Base-by-base conservation (phyloP, 1,140 invertebrate genomes). In the Mycetomoellerius zeteki region DNA sequence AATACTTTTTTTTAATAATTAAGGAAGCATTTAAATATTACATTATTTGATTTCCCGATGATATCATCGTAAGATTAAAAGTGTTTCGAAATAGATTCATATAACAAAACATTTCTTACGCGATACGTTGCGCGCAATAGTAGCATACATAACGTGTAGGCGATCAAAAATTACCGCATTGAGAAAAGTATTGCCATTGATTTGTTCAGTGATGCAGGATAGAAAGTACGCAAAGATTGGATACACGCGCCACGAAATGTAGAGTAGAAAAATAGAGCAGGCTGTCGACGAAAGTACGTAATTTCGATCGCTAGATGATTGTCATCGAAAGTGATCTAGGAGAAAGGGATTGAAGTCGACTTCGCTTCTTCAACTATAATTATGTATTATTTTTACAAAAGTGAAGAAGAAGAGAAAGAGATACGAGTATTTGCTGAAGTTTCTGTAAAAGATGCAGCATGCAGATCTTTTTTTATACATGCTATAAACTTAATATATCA, bases 181-280 rank as follows among this genome's bases (percentile, higher is more conserved):
- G 78, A 80, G 65, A 84, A 88, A 89, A 91, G 69, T 78, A 86
- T 78, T 43, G 30, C 10, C 69, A 81, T 71, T 81, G 80, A 89
- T 88, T 60, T 58, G 87, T 30, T 77, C 90, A 88, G 85, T 72
- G 81, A 58, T 71, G 80, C 69, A 64, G 91, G 62, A 89, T 93
- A 91, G 93, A 94, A 94, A 93, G 92, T 94, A 89, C 86, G 71
- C 85, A 90, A 90, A 86, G 82, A 88, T 86, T 78, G 72, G 73
- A 8, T 91, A 88, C 84, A 86, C 62, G 85, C 67, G 56, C 64
- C 58, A 71, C 27, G 43, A 81, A 85, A 85, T 72, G 16, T 64
- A 81, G 54, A 73, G 0, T n/a, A 33, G 24, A 86, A 89, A 88
- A 91, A 90, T 91, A 77, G 90, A 87, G 86, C 91, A 88, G 52